phyloP scores from a whole-genome alignment of 2,113 vertebrate species.

The Delphinapterus leucas region DNA sequence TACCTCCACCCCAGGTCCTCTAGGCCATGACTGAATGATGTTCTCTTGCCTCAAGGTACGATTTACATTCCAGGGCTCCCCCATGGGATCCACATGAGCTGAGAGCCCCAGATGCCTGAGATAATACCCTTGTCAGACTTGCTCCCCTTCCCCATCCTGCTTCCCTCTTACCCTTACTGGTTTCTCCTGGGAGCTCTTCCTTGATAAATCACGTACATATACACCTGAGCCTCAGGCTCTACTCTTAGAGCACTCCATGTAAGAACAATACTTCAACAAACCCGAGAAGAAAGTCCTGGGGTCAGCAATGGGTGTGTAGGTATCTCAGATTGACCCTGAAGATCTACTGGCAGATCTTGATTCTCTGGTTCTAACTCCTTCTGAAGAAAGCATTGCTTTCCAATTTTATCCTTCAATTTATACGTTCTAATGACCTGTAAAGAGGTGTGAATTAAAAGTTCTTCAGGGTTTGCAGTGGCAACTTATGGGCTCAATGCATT shows the following conservation, averaged over 20 bases:
- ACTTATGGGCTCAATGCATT: not conserved
- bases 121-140: not conserved
- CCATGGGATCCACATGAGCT: not conserved
- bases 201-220: not conserved
- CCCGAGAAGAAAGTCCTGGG: not conserved
- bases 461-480: constrained; percentile 25
- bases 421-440: not conserved
- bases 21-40: not conserved
- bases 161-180: not conserved
- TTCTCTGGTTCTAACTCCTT: constrained; percentile 29
- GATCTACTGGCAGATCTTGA: not conserved
- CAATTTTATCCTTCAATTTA: constrained; percentile 26
- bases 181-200: not conserved
- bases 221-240: not conserved
- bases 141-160: not conserved
- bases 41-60: not conserved
- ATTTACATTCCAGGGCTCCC: not conserved
- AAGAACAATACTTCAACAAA: not conserved
- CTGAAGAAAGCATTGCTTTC: constrained; percentile 37
- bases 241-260: not conserved
- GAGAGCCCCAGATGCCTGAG: not conserved
- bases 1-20: not conserved
- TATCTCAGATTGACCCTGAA: not conserved
- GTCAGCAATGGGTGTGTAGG: not conserved
- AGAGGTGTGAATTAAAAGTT: not conserved